phyloP scores from a whole-genome alignment of 2,888 invertebrate species.

The Sarcophaga caerulescens region DNA sequence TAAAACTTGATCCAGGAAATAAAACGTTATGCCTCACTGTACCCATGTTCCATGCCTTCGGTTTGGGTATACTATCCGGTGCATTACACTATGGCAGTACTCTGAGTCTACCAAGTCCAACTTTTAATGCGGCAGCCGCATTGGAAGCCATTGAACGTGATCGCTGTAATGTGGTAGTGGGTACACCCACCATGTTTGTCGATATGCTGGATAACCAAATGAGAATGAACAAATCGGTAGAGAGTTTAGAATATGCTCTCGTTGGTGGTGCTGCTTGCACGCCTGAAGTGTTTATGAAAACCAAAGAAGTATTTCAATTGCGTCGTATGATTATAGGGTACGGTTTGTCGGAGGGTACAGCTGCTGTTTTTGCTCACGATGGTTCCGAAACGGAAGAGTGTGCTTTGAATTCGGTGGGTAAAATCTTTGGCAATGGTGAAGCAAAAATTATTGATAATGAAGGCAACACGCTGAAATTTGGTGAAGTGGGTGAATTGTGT shows the following conservation, averaged over 20 bases:
- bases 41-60: constrained; percentile 91
- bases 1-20: constrained; percentile 77
- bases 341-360: constrained; percentile 83
- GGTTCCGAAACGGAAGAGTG: constrained; percentile 80
- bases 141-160: constrained; percentile 85
- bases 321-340: constrained; percentile 82
- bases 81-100: constrained; percentile 84
- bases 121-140: constrained; percentile 84
- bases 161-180: constrained; percentile 86
- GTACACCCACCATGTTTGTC: constrained; percentile 92
- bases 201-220: constrained; percentile 85
- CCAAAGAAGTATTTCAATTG: constrained; percentile 81
- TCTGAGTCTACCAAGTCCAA: constrained; percentile 83
- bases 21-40: constrained; percentile 84
- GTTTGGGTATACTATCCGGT: constrained; percentile 84
- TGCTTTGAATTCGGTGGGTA: constrained; percentile 82
- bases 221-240: constrained; percentile 80
- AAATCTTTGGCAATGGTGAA: constrained; percentile 82
- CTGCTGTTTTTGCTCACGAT: constrained; percentile 81
- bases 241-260: constrained; percentile 82
- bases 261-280: constrained; percentile 88
- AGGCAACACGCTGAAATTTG: constrained; percentile 84
- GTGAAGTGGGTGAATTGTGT: constrained; percentile 87
- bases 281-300: constrained; percentile 82
- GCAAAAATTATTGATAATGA: constrained; percentile 83